Evolutionary conservation across 2,888 invertebrate genomes (phyloP).

Genomic region (Morpho achilles): DNA sequence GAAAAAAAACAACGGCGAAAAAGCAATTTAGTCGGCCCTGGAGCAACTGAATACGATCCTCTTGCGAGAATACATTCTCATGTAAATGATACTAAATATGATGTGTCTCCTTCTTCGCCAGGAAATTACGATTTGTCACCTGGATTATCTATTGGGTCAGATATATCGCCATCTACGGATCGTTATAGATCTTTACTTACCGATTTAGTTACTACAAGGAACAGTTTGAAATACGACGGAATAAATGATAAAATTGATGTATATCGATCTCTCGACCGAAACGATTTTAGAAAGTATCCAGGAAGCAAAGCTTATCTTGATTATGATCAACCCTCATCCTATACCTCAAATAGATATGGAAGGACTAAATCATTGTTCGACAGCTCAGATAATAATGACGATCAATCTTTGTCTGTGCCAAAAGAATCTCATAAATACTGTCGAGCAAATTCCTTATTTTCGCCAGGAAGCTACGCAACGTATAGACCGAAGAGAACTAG

Average conservation of each 20-base stretch:
- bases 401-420: conserved; percentile 45
- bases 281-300: conserved; percentile 67
- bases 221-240: conserved; percentile 59
- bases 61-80: conserved; percentile 65
- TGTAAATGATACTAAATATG: conserved; percentile 51
- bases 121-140: conserved; percentile 62
- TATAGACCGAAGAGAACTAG: conserved; percentile 71
- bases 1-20: conserved; percentile 87
- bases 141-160: conserved; percentile 58
- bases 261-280: conserved; percentile 71
- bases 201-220: conserved; percentile 57
- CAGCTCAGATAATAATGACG: conserved; percentile 55
- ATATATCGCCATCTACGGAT: conserved; percentile 65
- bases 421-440: conserved; percentile 67
- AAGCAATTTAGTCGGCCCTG: conserved; percentile 82
- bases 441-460: conserved; percentile 69
- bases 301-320: conserved; percentile 60
- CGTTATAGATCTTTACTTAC: conserved; percentile 62
- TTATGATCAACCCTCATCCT: conserved; percentile 62
- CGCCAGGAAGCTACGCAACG: conserved; percentile 73
- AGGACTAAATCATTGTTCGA: conserved; percentile 71
- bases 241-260: conserved; percentile 67
- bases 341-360: conserved; percentile 60
- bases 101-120: conserved; percentile 63
- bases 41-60: conserved; percentile 78